These are phyloP conservation scores for Microchirus variegatus DNA, from an alignment of 2,797 vertebrate genomes.

Conservation along the genomic window DNA sequence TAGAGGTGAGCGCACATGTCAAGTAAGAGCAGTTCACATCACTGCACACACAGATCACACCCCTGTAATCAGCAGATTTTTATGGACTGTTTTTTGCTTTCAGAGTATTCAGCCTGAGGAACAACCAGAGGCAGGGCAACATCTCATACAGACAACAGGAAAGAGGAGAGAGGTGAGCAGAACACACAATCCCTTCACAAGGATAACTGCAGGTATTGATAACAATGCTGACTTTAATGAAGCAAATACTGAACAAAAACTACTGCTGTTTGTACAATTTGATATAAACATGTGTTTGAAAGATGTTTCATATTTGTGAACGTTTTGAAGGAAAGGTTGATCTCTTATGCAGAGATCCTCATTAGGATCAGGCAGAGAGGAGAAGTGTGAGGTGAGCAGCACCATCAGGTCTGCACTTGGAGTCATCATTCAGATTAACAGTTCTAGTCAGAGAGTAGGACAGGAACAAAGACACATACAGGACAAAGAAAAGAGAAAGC, in stretches of 20 bases:
- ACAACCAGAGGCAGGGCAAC: conserved; percentile 29
- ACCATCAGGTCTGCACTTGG: no score
- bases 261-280: no score
- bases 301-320: no score
- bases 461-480: no score
- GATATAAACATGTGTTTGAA: no score
- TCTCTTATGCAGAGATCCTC: no score
- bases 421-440: conserved; percentile 26
- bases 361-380: no score
- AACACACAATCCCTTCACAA: neutral
- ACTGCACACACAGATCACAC: conserved; percentile 1
- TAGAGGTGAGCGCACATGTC: conserved; percentile 61
- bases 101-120: conserved; percentile 45
- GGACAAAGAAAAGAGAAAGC: no score
- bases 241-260: neutral
- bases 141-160: neutral
- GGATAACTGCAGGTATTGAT: conserved; percentile 5
- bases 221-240: conserved; percentile 2
- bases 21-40: neutral
- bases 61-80: neutral
- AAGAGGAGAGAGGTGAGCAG: conserved; percentile 49
- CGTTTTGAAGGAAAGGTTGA: no score
- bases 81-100: conserved; percentile 12
- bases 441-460: conserved; percentile 20
- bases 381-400: no score